Evolutionary conservation across 1,140 invertebrate species (phyloP), one percentile per base, ranked within the genome.

Genomic region (Maconellicoccus hirsutus): DNA sequence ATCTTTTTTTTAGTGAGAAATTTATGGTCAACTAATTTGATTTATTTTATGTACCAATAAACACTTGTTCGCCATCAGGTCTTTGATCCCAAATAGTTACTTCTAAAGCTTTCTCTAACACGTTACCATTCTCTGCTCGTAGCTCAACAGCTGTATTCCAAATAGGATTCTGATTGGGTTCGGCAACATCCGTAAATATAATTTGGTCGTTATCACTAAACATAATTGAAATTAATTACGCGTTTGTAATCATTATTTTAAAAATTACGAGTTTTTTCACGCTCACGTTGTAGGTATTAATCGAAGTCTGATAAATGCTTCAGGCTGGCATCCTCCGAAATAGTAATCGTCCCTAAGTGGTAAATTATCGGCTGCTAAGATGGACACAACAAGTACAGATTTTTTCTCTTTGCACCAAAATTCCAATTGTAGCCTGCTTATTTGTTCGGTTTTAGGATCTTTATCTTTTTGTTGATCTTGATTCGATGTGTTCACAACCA

Each of bases 71-170:
- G 26, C 87, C 86, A 73, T 90, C 88, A 0, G 89, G 88, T 72
- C 86, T 87, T 4, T 89, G 87, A 78, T 93, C 92, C 92, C 93
- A 96, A 2, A 95, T 81, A 6, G 91, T 91, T 2, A 93, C 87
- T 76, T 94, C 92, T 25, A 96, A 83, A 16, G 87, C 85, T 71
- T 87, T 85, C 63, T 91, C 88, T 77, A 90, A 86, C 27, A 93
- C 79, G 16, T 66, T 66, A 6, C 61, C 61, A 75, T 88, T 84
- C 73, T 92, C 90, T 0, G 86, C 88, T 29, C 86, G 85, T 77
- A 93, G 91, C 70, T 88, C 88, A 21, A 93, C 81, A n/a, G 90
- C 93, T 16, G 91, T 90, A 76, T 94, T 93, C 92, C 91, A 94
- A 63, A 92, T 89, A 7, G 92, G 91, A 78, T 89, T 91, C 76